These are phyloP conservation scores for Amiota mariae DNA, from an alignment of 2,888 invertebrate genomes.

Conservation along the genomic window DNA sequence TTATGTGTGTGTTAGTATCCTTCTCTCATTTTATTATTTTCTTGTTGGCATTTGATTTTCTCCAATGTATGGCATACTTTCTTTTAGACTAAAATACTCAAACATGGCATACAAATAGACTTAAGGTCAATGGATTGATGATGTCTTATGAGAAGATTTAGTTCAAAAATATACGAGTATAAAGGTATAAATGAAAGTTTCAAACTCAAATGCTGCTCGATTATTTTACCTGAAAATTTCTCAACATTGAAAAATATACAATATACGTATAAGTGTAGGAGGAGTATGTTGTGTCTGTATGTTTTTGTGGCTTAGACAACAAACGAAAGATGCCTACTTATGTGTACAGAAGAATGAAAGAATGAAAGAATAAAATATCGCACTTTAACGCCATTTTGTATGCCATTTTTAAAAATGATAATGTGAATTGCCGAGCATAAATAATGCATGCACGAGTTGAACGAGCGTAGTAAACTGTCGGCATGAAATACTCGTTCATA, in stretches of 20 bases:
- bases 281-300: not conserved
- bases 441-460: constrained; percentile 25
- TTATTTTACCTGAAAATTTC: not conserved
- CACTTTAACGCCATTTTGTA: constrained; percentile 49
- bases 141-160: not conserved
- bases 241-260: not conserved
- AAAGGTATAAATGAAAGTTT: not conserved
- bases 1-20: not conserved
- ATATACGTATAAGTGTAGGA: not conserved
- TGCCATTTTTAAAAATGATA: constrained; percentile 52
- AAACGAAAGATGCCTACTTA: not conserved
- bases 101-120: constrained; percentile 18
- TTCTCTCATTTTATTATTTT: not conserved
- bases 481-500: not conserved
- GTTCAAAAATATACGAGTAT: not conserved
- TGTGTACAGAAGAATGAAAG: too few species aligned
- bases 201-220: not conserved
- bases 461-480: constrained; percentile 17
- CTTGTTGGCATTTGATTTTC: constrained; percentile 35
- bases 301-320: not conserved
- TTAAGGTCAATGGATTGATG: not conserved
- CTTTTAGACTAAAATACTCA: constrained; percentile 17
- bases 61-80: constrained; percentile 43
- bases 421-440: constrained; percentile 40
- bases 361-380: constrained; percentile 44